Evolutionary conservation across 2,113 vertebrate species (phyloP).

Genomic region (Grammomys surdaster): DNA sequence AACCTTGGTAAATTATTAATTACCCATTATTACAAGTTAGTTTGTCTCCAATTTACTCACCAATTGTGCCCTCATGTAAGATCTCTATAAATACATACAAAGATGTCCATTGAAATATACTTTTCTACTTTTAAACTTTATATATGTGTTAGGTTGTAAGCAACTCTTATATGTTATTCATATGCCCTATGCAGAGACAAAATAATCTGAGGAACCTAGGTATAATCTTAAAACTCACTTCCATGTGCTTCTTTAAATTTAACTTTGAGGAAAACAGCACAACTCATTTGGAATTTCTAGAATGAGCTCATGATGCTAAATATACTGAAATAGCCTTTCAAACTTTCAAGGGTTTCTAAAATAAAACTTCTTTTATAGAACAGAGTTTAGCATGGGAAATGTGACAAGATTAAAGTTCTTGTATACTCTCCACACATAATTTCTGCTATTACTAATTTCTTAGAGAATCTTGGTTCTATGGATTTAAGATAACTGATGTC

Average conservation of each 20-base stretch:
- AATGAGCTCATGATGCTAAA: neutral
- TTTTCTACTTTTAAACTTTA: neutral
- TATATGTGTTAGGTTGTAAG: neutral
- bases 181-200: too few relatives aligned
- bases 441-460: neutral
- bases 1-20: neutral
- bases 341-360: neutral
- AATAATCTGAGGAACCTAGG: neutral
- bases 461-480: neutral
- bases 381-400: neutral
- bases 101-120: neutral
- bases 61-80: neutral
- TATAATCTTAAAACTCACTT: neutral
- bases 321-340: constrained; percentile 17
- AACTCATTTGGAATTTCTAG: neutral
- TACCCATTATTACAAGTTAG: neutral
- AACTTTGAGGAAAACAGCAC: constrained; percentile 8
- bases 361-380: constrained; percentile 3
- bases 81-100: neutral
- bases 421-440: neutral
- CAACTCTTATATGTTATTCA: neutral
- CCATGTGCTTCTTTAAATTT: neutral
- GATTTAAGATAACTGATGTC: neutral
- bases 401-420: neutral
- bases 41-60: neutral